Conservation (phyloP, 2,797 vertebrate genomes). For the Cichlasoma orientale region DNA sequence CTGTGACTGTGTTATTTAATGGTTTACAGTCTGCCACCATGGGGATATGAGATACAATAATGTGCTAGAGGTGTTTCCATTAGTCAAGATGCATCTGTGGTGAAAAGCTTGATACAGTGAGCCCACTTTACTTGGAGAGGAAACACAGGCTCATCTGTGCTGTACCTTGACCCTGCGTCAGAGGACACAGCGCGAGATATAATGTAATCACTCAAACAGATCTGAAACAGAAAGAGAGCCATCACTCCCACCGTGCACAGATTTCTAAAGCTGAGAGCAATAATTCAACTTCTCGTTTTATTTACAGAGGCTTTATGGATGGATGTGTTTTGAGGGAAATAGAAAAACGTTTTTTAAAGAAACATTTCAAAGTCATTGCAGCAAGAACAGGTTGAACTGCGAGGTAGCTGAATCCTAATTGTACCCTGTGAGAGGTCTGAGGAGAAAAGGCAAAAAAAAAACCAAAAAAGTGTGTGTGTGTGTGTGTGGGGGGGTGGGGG, state of each 20-base stretch:
- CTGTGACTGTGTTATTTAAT: slow-evolving; percentile 56
- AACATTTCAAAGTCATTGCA: slow-evolving; percentile 48
- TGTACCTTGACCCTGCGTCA: slow-evolving; percentile 61
- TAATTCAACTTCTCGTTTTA: slow-evolving; percentile 52
- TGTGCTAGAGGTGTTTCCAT: slow-evolving; percentile 72
- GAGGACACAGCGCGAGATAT: slow-evolving; percentile 59
- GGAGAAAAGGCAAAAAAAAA: not conserved
- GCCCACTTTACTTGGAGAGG: slow-evolving; percentile 55
- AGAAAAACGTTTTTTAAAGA: slow-evolving; percentile 42
- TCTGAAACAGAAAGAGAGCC: slow-evolving; percentile 58
- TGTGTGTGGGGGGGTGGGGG: no score
- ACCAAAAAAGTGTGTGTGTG: no score
- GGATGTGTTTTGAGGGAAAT: slow-evolving; percentile 22
- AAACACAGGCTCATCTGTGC: slow-evolving; percentile 23
- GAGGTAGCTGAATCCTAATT: slow-evolving; percentile 31
- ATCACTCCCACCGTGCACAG: slow-evolving; percentile 31
- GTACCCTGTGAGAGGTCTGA: slow-evolving; percentile 1
- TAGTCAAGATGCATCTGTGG: slow-evolving; percentile 66
- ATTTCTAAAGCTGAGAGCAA: slow-evolving; percentile 40
- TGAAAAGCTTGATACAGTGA: slow-evolving; percentile 66
- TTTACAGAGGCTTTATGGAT: slow-evolving; percentile 27
- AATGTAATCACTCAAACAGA: slow-evolving; percentile 57
- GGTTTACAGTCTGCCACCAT: slow-evolving; percentile 67
- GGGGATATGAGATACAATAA: slow-evolving; percentile 76
- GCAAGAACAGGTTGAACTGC: not conserved